Conservation (phyloP, 2,113 vertebrate species). For the Cheirogaleus medius region DNA sequence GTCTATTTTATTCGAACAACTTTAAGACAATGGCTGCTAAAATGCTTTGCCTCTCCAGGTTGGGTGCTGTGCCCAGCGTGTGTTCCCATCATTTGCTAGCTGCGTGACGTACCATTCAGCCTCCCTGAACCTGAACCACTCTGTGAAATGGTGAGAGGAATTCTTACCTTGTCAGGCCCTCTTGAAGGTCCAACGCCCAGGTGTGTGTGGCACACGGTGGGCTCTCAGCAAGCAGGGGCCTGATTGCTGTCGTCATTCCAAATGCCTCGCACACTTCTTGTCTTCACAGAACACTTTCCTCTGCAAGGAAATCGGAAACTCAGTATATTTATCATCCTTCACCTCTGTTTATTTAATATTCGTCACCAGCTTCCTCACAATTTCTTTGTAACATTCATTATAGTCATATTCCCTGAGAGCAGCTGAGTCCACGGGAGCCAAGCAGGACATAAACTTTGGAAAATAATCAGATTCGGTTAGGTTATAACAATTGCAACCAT, state of each 20-base stretch:
- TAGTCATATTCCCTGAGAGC: background rate
- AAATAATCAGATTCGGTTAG: background rate
- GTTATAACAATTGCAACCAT: rapidly evolving
- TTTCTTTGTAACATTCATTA: conserved; percentile 22
- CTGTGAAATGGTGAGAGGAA: background rate
- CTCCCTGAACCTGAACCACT: background rate
- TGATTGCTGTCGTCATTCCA: background rate
- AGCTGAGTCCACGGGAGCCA: background rate
- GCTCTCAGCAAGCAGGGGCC: background rate
- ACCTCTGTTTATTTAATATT: conserved; percentile 1
- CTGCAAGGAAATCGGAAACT: background rate
- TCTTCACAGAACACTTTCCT: background rate
- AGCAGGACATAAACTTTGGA: background rate
- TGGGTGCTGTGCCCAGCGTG: too few relatives aligned
- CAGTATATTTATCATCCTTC: background rate
- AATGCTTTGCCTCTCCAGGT: background rate
- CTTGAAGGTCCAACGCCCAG: too few relatives aligned
- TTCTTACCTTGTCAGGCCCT: background rate
- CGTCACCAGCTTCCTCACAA: background rate
- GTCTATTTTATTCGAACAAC: background rate
- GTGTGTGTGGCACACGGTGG: rapidly evolving
- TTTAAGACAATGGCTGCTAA: background rate
- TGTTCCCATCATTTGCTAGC: background rate
- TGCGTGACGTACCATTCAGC: background rate
- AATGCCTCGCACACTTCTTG: background rate